These are phyloP conservation scores for Meiosimyza platycephala DNA, from an alignment of 2,888 invertebrate genomes.

Conservation along the genomic window DNA sequence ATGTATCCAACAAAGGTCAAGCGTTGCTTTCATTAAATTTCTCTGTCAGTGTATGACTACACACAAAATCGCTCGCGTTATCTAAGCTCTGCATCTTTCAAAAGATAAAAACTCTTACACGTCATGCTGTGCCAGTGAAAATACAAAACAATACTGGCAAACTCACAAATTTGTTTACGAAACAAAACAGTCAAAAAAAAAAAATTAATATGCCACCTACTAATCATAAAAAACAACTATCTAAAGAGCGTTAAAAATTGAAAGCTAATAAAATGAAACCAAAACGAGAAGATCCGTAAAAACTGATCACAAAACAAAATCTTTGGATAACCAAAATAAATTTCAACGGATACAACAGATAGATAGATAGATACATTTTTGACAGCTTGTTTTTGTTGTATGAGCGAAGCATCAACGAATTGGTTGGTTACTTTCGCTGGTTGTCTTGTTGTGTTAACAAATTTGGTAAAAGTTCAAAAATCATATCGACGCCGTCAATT, in stretches of 20 bases:
- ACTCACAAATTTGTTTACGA: slow-evolving; percentile 1
- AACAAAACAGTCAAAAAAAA: background rate
- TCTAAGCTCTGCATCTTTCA: background rate
- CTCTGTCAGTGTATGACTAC: background rate
- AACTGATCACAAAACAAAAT: background rate
- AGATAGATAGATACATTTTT: background rate
- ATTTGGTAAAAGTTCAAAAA: slow-evolving; percentile 15
- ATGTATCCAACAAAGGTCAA: slow-evolving; percentile 8
- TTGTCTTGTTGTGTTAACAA: background rate
- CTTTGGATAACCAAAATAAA: too few relatives aligned
- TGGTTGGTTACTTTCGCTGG: slow-evolving; percentile 18
- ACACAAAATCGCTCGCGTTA: background rate
- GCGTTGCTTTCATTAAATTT: slow-evolving; percentile 12
- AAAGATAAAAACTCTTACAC: background rate
- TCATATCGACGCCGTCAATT: background rate
- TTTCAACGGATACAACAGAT: too few relatives aligned
- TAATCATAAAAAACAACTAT: background rate
- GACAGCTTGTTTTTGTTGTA: background rate
- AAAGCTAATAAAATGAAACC: background rate
- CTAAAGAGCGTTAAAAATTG: slow-evolving; percentile 7
- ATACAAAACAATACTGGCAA: background rate
- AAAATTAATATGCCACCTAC: slow-evolving; percentile 22
- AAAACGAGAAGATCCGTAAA: background rate
- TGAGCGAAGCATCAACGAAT: background rate
- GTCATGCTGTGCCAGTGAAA: slow-evolving; percentile 18